Evolutionary conservation across 2,888 invertebrate genomes (phyloP), one percentile per base, ranked within the genome.

Genomic region (Aricia artaxerxes): DNA sequence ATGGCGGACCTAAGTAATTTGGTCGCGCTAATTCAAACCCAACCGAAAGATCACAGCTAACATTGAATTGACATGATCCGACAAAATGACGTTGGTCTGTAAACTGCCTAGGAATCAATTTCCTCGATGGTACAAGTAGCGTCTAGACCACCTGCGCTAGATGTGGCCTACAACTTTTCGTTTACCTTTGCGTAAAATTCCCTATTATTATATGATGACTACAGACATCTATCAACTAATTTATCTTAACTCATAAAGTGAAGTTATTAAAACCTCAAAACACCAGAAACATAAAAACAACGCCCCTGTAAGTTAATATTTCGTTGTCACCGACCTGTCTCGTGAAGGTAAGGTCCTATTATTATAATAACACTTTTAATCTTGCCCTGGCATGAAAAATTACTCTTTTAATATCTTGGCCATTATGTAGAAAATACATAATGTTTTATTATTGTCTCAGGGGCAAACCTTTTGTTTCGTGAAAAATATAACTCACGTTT

Each of bases 381-480:
- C 81, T 80, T 73, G 81, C 78, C 79, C 80, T 81, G 82, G 82
- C 80, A 81, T 81, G 82, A 82, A 83, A 84, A 84, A 84, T 84
- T 84, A 83, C 83, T 84, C 84, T 83, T 81, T 79, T 76, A 76
- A 83, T 83, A 84, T 83, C 83, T 84, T 80, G 81, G 84, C 82
- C 84, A 81, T 80, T 82, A 83, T 80, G 83, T 76, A 82, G 82
- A 82, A 82, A 79, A 79, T 79, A 79, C 73, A 53, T 64, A 80
- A 80, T 82, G 80, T 81, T 82, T 77, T 79, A 81, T 80, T 78
- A 76, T 80, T 80, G 80, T 80, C 80, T 81, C 73, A 75, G 73
- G 80, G 80, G 79, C 49, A 80, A 80, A 53, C 75, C 79, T 80
- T 82, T 82, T 81, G 80, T 82, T 80, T 81, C 76, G 64, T 73